Base-by-base conservation (phyloP, 2,888 invertebrate genomes). In the Siphlonurus alternatus region DNA sequence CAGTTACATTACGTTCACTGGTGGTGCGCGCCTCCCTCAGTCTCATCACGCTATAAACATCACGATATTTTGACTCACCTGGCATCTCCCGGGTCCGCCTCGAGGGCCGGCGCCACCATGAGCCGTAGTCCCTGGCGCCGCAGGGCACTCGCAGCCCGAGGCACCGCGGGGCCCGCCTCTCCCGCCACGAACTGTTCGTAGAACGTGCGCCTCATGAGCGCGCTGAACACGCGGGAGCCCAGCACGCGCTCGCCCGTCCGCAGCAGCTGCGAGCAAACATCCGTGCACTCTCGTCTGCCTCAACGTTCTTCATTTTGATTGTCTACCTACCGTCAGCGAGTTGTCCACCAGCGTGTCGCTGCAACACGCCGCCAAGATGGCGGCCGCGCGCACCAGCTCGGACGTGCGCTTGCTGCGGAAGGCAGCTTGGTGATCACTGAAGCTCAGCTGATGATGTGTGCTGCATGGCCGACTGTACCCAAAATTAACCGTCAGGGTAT, bases 381-480 rank as follows among this genome's bases (percentile, higher is more conserved):
- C n/a, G n/a, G 5, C 7, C 20, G 56, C 56, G 7, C 56, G n/a
- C 19, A 56, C 20, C 5, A 56, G 56, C 5, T 56, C 56, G 7
- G 56, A 7, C 5, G 56, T 56, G 5, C n/a, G 7, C 22, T 56
- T 56, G 7, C 15, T 20, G 5, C 22, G n/a, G n/a, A 56, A 56
- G 20, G 56, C 56, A 18, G n/a, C 19, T 56, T 22, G 5, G n/a
- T n/a, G 56, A 20, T 56, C 20, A 20, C 5, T 5, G 20, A 56
- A 56, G n/a, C 22, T 56, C n/a, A 22, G n/a, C 5, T 20, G 19
- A 18, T n/a, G 5, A 56, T 56, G 7, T n/a, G n/a, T n/a, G n/a
- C n/a, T n/a, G n/a, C n/a, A n/a, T n/a, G n/a, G n/a, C n/a, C 15
- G 38, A 64, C 25, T 59, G 24, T 63, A 61, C 23, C 61, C 19